Base-by-base conservation (phyloP, 2,888 invertebrate species). In the Clusia tigrina region DNA sequence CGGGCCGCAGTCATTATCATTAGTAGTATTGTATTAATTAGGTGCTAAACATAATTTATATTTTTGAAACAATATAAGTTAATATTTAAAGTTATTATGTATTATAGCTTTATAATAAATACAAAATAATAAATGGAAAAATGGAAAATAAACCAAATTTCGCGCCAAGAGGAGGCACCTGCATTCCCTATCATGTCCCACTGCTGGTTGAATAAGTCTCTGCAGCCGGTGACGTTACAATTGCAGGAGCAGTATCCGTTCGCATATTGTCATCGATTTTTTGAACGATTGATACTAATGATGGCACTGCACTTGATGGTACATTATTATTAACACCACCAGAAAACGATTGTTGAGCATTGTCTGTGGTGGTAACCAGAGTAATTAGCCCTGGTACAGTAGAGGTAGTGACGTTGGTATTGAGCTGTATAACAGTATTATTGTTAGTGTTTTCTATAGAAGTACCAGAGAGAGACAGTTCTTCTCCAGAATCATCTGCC, bases 381-480 rank as follows among this genome's bases (percentile, higher is more conserved):
- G 60, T 66, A 3, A 62, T 58, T 63, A n/a, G n/a, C 57, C 62
- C 56, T 42, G 25, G 17, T 42, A 46, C 38, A 10, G 38, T 38
- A 10, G 62, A 57, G 2, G 38, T 68, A n/a, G 67, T 37, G 17
- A 26, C 59, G 51, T 67, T 65, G 58, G 59, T 66, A 52, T 66
- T 69, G 65, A 77, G 55, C 48, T 77, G 78, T 64, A 76, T 74
- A 51, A 75, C 77, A 54, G 78, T 72, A 58, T 78, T 81, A 61
- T 81, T 80, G 58, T 80, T 80, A 60, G 77, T 73, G 69, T 80
- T 81, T 63, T 80, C 81, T 9, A 79, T 72, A 10, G 81, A 80
- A 60, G 79, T 78, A 51, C 80, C 80, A 15, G 79, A 79, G 22
- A 81, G 63, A 2, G 79, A 79, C 51, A 81, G 64, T 58, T 79